phyloP scores from a whole-genome alignment of 64 coral and sea anemone species.

The Montipora sp. region DNA sequence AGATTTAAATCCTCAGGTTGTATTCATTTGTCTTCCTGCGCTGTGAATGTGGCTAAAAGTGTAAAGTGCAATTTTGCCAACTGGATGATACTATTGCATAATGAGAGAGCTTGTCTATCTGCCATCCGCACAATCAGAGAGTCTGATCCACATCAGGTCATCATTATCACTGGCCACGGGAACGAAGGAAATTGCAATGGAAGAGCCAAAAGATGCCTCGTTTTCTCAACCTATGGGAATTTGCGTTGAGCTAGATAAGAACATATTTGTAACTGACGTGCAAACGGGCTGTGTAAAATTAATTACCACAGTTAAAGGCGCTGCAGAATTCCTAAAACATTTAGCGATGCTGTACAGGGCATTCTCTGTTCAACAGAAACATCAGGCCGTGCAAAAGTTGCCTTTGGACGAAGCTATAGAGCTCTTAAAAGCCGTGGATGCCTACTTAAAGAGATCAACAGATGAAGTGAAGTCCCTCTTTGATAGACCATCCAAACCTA shows the following conservation, averaged over 20 bases:
- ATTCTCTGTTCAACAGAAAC: neutral
- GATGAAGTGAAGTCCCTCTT: conserved; percentile 11
- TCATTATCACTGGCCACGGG: neutral
- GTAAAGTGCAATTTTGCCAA: too few relatives aligned
- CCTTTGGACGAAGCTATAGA: neutral
- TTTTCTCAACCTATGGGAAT: neutral
- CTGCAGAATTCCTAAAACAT: neutral
- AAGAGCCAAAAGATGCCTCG: neutral
- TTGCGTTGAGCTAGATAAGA: neutral
- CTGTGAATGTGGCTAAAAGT: too few relatives aligned
- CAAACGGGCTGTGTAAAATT: neutral
- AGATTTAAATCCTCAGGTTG: too few relatives aligned
- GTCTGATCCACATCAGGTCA: neutral
- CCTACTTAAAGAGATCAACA: neutral
- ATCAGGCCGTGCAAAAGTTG: neutral
- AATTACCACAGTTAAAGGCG: neutral
- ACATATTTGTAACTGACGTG: conserved; percentile 2
- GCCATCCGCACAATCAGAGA: too few relatives aligned
- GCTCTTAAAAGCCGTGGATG: neutral
- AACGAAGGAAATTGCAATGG: neutral
- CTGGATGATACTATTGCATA: too few relatives aligned
- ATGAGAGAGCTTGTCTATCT: too few relatives aligned
- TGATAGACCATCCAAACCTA: conserved; percentile 32
- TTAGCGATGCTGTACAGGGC: too few relatives aligned
- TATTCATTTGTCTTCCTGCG: too few relatives aligned